phyloP scores from a whole-genome alignment of 37 sponge, comb jelly and placozoan genomes.

The Aphrocallistes beatrix region DNA sequence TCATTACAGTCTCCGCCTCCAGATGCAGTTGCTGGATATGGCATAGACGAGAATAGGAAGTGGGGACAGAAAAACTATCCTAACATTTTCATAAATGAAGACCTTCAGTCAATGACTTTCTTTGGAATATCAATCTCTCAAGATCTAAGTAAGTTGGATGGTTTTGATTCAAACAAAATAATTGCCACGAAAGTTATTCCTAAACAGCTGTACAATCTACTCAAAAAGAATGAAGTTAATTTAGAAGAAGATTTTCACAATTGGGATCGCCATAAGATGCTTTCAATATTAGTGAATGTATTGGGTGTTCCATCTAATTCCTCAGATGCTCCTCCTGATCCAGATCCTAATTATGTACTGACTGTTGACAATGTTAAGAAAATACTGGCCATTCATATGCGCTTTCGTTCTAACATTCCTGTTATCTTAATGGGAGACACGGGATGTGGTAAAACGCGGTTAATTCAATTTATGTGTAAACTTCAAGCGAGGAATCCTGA shows the following conservation, averaged over 20 bases:
- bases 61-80: conserved; percentile 51
- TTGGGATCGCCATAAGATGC: neutral
- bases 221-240: too few species aligned
- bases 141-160: neutral
- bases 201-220: too few species aligned
- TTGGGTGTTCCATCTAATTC: neutral
- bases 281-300: neutral
- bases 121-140: conserved; percentile 48
- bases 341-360: conserved; percentile 22
- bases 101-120: conserved; percentile 58
- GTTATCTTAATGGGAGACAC: conserved; percentile 98
- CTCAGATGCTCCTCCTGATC: neutral
- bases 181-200: conserved; percentile 23
- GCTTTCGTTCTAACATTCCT: conserved; percentile 69
- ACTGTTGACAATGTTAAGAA: conserved; percentile 30
- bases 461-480: conserved; percentile 79
- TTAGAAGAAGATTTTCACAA: neutral
- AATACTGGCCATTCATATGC: conserved; percentile 22
- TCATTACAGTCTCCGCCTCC: neutral
- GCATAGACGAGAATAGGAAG: neutral
- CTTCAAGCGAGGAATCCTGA: conserved; percentile 26
- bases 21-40: neutral
- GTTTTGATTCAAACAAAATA: neutral
- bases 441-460: conserved; percentile 91
- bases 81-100: conserved; percentile 86